Evolutionary conservation across 2,797 vertebrate species (phyloP).

Genomic region (Peromyscus aztecus): DNA sequence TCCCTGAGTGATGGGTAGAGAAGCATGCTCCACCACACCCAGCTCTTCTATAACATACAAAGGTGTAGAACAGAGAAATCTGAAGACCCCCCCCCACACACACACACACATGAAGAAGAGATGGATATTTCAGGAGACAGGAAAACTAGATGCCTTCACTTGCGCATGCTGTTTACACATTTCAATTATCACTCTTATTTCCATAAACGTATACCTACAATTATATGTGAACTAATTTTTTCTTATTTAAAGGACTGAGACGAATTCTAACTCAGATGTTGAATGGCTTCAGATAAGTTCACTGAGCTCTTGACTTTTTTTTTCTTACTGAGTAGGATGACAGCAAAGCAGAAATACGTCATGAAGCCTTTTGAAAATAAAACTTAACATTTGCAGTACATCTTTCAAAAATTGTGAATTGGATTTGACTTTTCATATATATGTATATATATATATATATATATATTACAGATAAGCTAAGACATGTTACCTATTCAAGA

Average conservation of each 20-base stretch:
- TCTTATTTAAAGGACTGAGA: background rate
- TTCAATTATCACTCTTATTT: background rate
- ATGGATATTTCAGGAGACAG: background rate
- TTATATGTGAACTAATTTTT: background rate
- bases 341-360: constrained; percentile 14
- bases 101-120: background rate
- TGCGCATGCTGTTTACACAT: background rate
- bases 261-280: constrained; percentile 31
- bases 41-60: background rate
- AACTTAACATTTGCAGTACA: background rate
- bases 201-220: too few relatives aligned
- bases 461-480: constrained; percentile 13
- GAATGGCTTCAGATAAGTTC: background rate
- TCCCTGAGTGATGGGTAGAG: background rate
- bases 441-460: too few relatives aligned
- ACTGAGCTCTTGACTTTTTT: constrained; percentile 14
- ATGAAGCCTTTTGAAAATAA: constrained; percentile 47
- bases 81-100: background rate
- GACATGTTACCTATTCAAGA: background rate
- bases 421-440: background rate
- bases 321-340: constrained; percentile 26
- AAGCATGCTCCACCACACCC: background rate
- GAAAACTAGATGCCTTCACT: background rate
- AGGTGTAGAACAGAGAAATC: background rate
- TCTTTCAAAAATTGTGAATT: constrained; percentile 36